phyloP scores from a whole-genome alignment of 2,797 vertebrate genomes.

The Halcyon smyrnensis region DNA sequence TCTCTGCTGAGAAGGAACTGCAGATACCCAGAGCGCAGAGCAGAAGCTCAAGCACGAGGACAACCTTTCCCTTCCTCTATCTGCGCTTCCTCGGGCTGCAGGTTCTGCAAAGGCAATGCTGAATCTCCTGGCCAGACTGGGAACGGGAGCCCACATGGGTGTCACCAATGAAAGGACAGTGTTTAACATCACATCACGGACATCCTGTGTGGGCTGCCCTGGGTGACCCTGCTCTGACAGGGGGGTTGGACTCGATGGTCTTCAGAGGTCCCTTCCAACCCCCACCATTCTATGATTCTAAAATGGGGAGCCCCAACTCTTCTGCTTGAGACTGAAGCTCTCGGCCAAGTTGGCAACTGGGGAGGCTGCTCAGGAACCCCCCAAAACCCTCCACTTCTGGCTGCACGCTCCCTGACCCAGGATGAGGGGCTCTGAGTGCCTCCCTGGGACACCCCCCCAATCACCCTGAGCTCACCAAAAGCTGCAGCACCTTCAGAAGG shows the following conservation, averaged over 20 bases:
- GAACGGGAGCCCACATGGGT: neutral
- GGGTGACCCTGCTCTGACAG: no score
- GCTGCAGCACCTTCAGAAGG: neutral
- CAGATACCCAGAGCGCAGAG: neutral
- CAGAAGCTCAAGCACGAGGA: neutral
- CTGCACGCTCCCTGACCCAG: neutral
- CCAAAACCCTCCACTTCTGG: no score
- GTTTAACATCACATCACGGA: neutral
- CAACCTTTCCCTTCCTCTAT: neutral
- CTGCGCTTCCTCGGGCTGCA: neutral
- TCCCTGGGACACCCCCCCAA: rapidly evolving
- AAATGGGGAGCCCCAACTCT: neutral
- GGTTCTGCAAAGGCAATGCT: neutral
- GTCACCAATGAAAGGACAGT: neutral
- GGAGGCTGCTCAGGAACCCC: neutral
- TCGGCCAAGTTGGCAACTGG: rapidly evolving
- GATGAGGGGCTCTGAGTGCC: neutral
- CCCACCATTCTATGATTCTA: no score
- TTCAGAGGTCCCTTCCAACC: no score
- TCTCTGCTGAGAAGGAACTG: neutral
- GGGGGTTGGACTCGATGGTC: no score
- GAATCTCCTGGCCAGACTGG: neutral
- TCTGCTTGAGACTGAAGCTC: neutral
- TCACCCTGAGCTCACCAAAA: neutral
- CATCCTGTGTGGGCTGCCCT: no score